A percentile compares a stretch with the other conserved stretches of the same genome.
phyloP scores from a whole-genome alignment of 1,140 invertebrate genomes.

The Diploscapter pachys region DNA sequence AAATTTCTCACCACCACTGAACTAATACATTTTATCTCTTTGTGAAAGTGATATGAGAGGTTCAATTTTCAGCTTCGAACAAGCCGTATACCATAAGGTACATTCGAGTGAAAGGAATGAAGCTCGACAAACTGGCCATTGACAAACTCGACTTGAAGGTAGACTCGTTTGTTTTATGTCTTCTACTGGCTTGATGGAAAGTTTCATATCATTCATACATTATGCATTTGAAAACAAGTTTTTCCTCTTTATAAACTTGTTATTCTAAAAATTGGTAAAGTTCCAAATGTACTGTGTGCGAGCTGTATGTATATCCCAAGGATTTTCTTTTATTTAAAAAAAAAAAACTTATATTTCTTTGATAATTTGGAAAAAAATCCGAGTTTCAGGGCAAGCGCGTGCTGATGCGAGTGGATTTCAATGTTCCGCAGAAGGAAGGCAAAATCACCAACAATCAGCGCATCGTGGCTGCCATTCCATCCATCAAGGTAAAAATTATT shows the following conservation, averaged over 20 bases:
- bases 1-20: no score
- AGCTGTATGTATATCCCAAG: no score
- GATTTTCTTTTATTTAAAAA: not conserved
- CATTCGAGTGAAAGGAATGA: slow-evolving; percentile 65
- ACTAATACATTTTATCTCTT: no score
- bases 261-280: not conserved
- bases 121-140: slow-evolving; percentile 66
- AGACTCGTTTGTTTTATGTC: no score
- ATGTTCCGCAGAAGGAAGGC: slow-evolving; percentile 95
- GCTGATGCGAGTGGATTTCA: slow-evolving; percentile 85
- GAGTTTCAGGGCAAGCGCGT: slow-evolving; percentile 62
- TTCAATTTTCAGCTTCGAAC: no score
- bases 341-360: not conserved
- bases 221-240: not conserved
- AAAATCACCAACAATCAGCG: slow-evolving; percentile 95
- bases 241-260: not conserved
- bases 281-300: no score
- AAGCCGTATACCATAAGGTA: no score
- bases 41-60: no score
- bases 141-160: slow-evolving; percentile 58
- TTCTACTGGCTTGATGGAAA: no score
- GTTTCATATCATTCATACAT: no score
- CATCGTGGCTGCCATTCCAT: slow-evolving; percentile 91
- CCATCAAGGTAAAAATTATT: slow-evolving; percentile 64
- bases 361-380: not conserved